Conservation (phyloP, 2,113 vertebrate species). For the Engystomops pustulosus region DNA sequence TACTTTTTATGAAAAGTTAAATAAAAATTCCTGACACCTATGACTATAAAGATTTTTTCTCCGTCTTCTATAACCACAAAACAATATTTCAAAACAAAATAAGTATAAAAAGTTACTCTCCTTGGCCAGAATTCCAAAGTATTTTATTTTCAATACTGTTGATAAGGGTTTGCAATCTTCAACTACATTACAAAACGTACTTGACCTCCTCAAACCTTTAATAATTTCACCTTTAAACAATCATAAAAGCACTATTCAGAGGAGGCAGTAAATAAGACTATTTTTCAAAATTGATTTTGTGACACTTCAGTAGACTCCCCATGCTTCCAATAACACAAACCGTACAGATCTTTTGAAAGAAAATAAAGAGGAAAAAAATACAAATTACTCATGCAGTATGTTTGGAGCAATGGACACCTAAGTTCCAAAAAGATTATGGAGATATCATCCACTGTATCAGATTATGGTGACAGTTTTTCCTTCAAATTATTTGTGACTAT, state of each 20-base stretch:
- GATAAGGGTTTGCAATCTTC: slow-evolving; percentile 58
- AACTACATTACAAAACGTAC: slow-evolving; percentile 34
- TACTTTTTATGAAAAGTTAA: background rate
- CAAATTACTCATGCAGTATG: background rate
- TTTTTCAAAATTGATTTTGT: slow-evolving; percentile 67
- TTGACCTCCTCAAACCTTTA: slow-evolving; percentile 61
- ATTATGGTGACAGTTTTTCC: background rate
- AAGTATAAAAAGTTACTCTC: slow-evolving; percentile 38
- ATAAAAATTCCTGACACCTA: background rate
- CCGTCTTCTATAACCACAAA: background rate
- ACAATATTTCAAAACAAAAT: slow-evolving; percentile 41
- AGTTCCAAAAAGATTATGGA: background rate
- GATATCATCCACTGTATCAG: background rate
- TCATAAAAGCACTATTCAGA: slow-evolving; percentile 62
- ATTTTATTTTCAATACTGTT: slow-evolving; percentile 59
- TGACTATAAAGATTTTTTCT: slow-evolving; percentile 35
- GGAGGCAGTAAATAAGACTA: slow-evolving; percentile 43
- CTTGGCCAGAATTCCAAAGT: slow-evolving; percentile 37
- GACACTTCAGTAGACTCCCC: slow-evolving; percentile 45
- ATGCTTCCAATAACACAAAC: background rate
- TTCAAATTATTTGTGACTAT: background rate
- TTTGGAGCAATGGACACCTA: rapidly evolving
- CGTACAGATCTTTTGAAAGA: slow-evolving; percentile 2
- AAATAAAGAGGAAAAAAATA: background rate
- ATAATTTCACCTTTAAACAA: slow-evolving; percentile 68